These are phyloP conservation scores for Poeciliopsis infans DNA, from an alignment of 2,797 vertebrate species.

Conservation along the genomic window DNA sequence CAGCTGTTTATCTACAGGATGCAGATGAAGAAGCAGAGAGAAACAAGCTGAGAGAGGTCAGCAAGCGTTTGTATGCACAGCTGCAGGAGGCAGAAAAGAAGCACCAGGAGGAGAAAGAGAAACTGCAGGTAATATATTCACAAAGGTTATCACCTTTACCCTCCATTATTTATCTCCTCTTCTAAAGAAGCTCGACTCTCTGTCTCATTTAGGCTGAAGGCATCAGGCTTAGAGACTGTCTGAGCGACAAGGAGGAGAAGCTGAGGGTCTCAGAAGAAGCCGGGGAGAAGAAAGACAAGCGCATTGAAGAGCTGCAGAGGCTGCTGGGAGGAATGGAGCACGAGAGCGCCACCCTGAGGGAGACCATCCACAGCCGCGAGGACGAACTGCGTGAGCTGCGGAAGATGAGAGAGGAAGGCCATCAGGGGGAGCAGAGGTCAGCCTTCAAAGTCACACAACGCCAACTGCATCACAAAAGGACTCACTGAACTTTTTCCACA, in stretches of 20 bases:
- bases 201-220: constrained; percentile 65
- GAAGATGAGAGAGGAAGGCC: constrained; percentile 77
- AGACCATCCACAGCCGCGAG: constrained; percentile 81
- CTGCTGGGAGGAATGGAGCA: constrained; percentile 88
- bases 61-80: constrained; percentile 83
- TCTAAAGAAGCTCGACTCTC: neutral
- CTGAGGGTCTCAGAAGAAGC: constrained; percentile 75
- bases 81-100: constrained; percentile 87
- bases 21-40: constrained; percentile 79
- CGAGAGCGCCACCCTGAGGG: constrained; percentile 85
- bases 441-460: constrained; percentile 8
- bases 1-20: constrained; percentile 61
- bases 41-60: constrained; percentile 83
- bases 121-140: constrained; percentile 82
- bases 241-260: constrained; percentile 74
- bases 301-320: constrained; percentile 84
- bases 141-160: neutral
- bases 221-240: constrained; percentile 77
- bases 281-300: constrained; percentile 75
- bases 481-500: neutral
- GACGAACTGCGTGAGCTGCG: constrained; percentile 80
- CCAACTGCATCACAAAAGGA: neutral
- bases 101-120: constrained; percentile 84
- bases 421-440: constrained; percentile 76
- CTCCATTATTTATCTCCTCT: neutral